A percentile compares a stretch with the other conserved stretches of the same genome.
Conservation (phyloP, 2,888 invertebrate genomes). For the Drosophila koepferae region DNA sequence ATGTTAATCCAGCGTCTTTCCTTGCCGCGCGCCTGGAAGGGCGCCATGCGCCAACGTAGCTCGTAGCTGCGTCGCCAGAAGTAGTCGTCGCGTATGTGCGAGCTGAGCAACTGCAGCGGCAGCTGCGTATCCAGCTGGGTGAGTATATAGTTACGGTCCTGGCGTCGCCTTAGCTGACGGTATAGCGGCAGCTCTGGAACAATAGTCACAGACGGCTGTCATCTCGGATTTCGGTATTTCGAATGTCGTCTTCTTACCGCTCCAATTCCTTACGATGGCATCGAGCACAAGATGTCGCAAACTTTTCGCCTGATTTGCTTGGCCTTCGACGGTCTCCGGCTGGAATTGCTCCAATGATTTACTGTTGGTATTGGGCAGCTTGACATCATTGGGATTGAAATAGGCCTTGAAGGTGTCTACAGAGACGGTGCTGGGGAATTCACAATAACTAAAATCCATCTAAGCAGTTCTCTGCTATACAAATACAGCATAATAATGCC, state of each 20-base stretch:
- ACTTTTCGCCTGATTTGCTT: conserved; percentile 76
- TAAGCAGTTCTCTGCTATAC: not conserved
- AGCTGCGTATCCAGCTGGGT: conserved; percentile 82
- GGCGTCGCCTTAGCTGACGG: conserved; percentile 73
- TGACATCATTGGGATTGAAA: conserved; percentile 68
- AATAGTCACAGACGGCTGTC: conserved; percentile 20
- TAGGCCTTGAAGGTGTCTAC: conserved; percentile 84
- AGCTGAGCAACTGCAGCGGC: conserved; percentile 82
- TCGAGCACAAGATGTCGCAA: conserved; percentile 83
- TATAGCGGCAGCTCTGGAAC: conserved; percentile 81
- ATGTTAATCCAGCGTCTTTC: conserved; percentile 83
- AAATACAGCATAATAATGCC: not conserved
- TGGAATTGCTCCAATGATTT: conserved; percentile 60
- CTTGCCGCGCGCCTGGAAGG: conserved; percentile 47
- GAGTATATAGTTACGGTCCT: conserved; percentile 84
- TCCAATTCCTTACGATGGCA: conserved; percentile 83
- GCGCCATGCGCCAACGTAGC: conserved; percentile 80
- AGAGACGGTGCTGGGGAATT: conserved; percentile 83
- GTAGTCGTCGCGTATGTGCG: conserved; percentile 82
- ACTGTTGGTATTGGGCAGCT: conserved; percentile 67
- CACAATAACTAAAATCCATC: conserved; percentile 81
- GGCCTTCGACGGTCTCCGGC: conserved; percentile 59
- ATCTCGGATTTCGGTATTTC: conserved; percentile 10
- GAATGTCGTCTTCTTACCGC: conserved; percentile 70
- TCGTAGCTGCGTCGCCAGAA: conserved; percentile 84